Base-by-base conservation (phyloP, 2,113 vertebrate genomes). In the Octodon degus region DNA sequence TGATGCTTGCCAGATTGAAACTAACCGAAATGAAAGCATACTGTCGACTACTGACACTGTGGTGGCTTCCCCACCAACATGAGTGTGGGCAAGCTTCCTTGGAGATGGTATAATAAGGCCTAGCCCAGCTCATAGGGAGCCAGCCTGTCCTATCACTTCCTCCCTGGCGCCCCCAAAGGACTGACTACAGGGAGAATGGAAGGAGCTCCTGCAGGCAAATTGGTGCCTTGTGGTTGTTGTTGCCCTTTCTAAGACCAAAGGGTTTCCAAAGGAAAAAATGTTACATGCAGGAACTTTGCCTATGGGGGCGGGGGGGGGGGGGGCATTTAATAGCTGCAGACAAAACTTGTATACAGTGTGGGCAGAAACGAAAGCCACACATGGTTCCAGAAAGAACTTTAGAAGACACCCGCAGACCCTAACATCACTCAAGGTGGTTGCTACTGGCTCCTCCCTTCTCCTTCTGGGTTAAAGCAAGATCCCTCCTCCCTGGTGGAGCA, bases 21-120 rank as follows among this genome's bases (percentile, higher is more conserved):
- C 85, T 9, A 58, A 68, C 32, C 4, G 47, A 90, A 93, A 93
- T 30, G 70, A 77, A 96, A 96, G 84, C 91, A 60, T 27, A 43
- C 47, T 20, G 16, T 30, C 40, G 37, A 72, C 65, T 6, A 6
- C 58, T 72, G 55, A 70, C 85, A 79, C 67, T 16, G 34, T 0
- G 0, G 19, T 82, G 89, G 20, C 40, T 60, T 68, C 24, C 24
- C 43, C 65, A 32, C 40, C 60, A 12, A 14, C 58, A 81, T 53
- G 37, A 80, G 11, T 3, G 10, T 0, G 14, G 34, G 20, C 65
- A 32, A 67, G 63, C 2, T 12, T 86, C 84, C 90, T 16, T 40
- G 37, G 20, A 50, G 60, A 88, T 0, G 53, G n/a, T 67, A 60
- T 58, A 58, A 30, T 20, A 58, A 55, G 55, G 72, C 22, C 32